Percentiles rank a stretch among this genome's conserved stretches.
These are phyloP conservation scores for Pocillopora verrucosa DNA, from an alignment of 64 coral and sea anemone species.

Conservation along the genomic window DNA sequence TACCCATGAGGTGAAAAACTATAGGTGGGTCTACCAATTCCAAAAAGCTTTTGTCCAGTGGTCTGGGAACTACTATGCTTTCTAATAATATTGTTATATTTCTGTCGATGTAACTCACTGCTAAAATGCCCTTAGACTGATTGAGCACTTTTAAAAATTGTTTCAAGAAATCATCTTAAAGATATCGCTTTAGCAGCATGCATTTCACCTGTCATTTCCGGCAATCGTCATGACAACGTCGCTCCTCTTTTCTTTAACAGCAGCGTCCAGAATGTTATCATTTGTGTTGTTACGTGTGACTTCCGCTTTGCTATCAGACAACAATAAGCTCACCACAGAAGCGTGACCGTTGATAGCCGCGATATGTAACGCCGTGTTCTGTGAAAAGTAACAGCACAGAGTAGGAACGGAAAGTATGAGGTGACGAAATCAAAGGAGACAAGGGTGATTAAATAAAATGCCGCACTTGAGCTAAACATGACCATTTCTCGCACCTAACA, in stretches of 20 bases:
- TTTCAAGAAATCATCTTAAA: too few relatives aligned
- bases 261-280: conserved; percentile 65
- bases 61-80: too few relatives aligned
- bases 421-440: background rate
- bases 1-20: too few relatives aligned
- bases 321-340: conserved; percentile 33
- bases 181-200: background rate
- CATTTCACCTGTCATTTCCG: conserved; percentile 49
- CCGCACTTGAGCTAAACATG: too few relatives aligned
- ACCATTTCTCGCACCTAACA: too few relatives aligned
- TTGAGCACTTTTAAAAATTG: too few relatives aligned
- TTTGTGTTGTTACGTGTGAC: conserved; percentile 50
- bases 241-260: conserved; percentile 51
- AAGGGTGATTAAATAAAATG: too few relatives aligned
- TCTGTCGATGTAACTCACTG: too few relatives aligned
- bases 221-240: conserved; percentile 69
- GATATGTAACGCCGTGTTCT: conserved; percentile 80
- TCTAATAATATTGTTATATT: too few relatives aligned
- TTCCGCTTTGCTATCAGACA: conserved; percentile 31
- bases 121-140: too few relatives aligned
- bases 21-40: too few relatives aligned
- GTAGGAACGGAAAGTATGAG: background rate
- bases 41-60: too few relatives aligned
- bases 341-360: conserved; percentile 66
- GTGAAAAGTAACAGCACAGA: background rate